Conservation (phyloP, 2,797 vertebrate species). For the Scyliorhinus canicula region DNA sequence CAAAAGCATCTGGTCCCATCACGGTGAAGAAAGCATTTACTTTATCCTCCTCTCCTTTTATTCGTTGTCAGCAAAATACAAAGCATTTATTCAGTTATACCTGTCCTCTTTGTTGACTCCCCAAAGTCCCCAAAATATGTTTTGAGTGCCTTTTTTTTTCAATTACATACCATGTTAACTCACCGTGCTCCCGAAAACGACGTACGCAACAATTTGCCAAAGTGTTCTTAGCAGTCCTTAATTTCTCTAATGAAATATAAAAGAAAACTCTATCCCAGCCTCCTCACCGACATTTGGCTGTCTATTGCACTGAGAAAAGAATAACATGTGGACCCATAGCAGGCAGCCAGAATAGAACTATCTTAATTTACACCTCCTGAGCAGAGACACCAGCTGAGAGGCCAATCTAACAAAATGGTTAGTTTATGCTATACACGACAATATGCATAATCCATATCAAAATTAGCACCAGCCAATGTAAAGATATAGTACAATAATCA, state of each 20-base stretch:
- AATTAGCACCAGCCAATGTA: neutral
- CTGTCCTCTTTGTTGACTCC: no score
- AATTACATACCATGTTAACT: neutral
- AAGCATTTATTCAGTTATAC: no score
- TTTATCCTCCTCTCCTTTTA: neutral
- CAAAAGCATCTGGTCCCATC: neutral
- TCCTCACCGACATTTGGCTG: neutral
- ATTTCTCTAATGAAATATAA: neutral
- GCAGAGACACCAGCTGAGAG: neutral
- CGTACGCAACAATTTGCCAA: neutral
- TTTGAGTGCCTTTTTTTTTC: neutral
- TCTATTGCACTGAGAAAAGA: neutral
- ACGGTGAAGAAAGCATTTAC: neutral
- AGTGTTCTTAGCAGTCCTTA: neutral
- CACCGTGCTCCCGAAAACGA: neutral
- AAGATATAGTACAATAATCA: neutral
- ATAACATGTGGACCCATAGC: neutral
- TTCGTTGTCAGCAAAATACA: no score
- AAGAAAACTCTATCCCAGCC: neutral
- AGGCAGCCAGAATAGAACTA: no score
- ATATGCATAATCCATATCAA: neutral
- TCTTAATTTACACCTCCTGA: neutral
- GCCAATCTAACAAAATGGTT: neutral
- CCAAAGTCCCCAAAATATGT: neutral
- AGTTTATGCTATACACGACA: neutral